These are phyloP conservation scores for Drosophila willistoni DNA, from an alignment of 1,140 invertebrate species.

Conservation along the genomic window DNA sequence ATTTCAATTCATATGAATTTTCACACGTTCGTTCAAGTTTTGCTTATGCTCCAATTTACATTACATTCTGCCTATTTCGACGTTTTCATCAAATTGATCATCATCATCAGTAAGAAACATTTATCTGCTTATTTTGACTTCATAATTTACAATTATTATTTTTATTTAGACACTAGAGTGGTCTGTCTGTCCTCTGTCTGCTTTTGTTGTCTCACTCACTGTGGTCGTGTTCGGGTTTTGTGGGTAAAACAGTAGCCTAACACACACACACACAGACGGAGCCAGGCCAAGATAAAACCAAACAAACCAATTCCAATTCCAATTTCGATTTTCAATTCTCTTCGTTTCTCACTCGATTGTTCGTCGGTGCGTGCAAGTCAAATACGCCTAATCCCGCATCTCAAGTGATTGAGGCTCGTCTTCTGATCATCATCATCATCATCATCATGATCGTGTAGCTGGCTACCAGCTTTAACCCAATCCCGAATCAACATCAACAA, in stretches of 20 bases:
- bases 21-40: not conserved
- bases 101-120: slow-evolving; percentile 35
- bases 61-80: slow-evolving; percentile 18
- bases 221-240: slow-evolving; percentile 5
- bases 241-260: slow-evolving; percentile 73
- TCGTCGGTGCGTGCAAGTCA: slow-evolving; percentile 74
- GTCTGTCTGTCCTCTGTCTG: slow-evolving; percentile 6
- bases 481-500: slow-evolving; percentile 32
- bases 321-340: slow-evolving; percentile 15
- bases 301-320: slow-evolving; percentile 32
- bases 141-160: slow-evolving; percentile 82
- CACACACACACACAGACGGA: slow-evolving; percentile 22
- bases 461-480: slow-evolving; percentile 37
- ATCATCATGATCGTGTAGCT: slow-evolving; percentile 24
- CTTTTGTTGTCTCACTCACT: slow-evolving; percentile 9
- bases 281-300: slow-evolving; percentile 23
- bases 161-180: slow-evolving; percentile 76
- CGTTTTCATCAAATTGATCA: slow-evolving; percentile 34
- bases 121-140: slow-evolving; percentile 80
- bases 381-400: slow-evolving; percentile 81
- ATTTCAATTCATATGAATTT: not conserved
- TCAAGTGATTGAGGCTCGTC: slow-evolving; percentile 81
- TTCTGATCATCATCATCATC: slow-evolving; percentile 56
- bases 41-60: slow-evolving; percentile 12
- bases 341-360: slow-evolving; percentile 29